Evolutionary conservation across 2,797 vertebrate genomes (phyloP).

Genomic region (Chanos chanos): DNA sequence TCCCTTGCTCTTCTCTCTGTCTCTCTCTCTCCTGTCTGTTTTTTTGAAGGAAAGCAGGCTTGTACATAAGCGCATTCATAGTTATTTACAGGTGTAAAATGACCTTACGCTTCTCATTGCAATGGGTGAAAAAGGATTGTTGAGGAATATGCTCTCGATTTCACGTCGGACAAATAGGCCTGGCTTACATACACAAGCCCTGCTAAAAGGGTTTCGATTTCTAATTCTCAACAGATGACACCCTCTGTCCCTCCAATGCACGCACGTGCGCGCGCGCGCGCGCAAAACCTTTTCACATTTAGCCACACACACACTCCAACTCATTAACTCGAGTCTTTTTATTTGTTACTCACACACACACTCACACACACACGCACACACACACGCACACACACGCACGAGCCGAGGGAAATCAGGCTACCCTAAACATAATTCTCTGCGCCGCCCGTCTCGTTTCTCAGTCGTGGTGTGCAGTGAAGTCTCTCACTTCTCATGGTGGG

Average conservation of each 20-base stretch:
- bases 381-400: neutral
- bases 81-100: no score
- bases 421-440: neutral
- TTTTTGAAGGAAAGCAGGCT: slow-evolving; percentile 16
- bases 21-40: neutral
- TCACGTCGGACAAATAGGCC: slow-evolving; percentile 42
- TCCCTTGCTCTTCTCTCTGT: slow-evolving; percentile 21
- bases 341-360: slow-evolving; percentile 2
- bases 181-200: slow-evolving; percentile 38
- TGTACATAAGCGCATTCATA: no score
- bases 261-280: no score
- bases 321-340: no score
- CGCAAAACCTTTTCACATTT: no score
- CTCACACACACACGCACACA: slow-evolving; percentile 10
- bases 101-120: no score
- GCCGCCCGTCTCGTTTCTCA: neutral
- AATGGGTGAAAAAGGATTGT: slow-evolving; percentile 32
- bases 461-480: neutral
- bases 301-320: neutral
- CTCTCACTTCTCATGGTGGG: no score
- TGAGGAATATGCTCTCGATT: slow-evolving; percentile 33
- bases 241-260: no score
- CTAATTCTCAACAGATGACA: slow-evolving; percentile 42
- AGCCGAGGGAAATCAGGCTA: neutral
- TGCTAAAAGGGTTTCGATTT: slow-evolving; percentile 51